Conservation (phyloP, 2,888 invertebrate species). For the Nipponacmea schrenckii region DNA sequence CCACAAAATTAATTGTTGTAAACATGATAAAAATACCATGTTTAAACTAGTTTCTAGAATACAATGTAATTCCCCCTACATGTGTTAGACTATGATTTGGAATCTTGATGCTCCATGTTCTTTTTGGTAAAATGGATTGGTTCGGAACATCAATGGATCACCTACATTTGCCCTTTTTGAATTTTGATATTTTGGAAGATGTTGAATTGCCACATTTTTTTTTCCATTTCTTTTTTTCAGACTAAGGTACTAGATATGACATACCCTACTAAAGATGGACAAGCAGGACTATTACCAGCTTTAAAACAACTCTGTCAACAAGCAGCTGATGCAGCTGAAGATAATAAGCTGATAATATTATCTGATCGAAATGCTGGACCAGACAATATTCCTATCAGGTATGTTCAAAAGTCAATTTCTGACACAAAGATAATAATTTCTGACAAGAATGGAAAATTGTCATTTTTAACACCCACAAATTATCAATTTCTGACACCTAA, state of each 20-base stretch:
- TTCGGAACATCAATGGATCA: no score
- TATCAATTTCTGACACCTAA: neutral
- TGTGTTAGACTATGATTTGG: no score
- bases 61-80: no score
- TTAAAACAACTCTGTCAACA: slow-evolving; percentile 83
- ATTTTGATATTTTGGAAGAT: neutral
- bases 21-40: no score
- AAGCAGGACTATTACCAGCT: slow-evolving; percentile 80
- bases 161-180: no score
- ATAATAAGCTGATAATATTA: slow-evolving; percentile 86
- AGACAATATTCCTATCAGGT: slow-evolving; percentile 71
- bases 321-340: slow-evolving; percentile 83
- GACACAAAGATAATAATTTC: neutral
- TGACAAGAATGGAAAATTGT: neutral
- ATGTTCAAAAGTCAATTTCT: slow-evolving; percentile 23
- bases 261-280: slow-evolving; percentile 81
- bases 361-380: slow-evolving; percentile 77
- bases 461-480: neutral
- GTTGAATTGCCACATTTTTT: neutral
- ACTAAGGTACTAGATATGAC: slow-evolving; percentile 89
- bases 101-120: no score
- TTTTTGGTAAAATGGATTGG: no score
- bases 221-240: slow-evolving; percentile 58
- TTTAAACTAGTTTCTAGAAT: no score
- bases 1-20: no score